These are phyloP conservation scores for Diadegma fenestrale DNA, from an alignment of 2,888 invertebrate genomes.

Conservation along the genomic window DNA sequence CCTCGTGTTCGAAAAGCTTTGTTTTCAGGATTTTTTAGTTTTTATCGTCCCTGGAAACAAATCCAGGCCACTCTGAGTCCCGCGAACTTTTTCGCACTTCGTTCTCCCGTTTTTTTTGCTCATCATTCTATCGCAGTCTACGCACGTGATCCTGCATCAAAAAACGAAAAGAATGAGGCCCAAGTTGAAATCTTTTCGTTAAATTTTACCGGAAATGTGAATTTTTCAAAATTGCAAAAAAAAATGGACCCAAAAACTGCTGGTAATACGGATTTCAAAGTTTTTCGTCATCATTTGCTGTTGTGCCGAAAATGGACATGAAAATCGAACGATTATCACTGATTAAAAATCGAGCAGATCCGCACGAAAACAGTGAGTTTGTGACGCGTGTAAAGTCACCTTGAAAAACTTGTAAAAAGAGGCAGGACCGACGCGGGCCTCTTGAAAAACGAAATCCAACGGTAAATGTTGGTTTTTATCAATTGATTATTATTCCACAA, in stretches of 20 bases:
- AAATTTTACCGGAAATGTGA: no score
- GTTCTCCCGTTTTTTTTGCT: no score
- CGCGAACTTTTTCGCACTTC: no score
- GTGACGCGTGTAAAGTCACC: neutral
- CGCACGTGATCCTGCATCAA: no score
- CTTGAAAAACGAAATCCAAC: neutral
- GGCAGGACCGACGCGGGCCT: neutral
- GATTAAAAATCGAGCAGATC: neutral
- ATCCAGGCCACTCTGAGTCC: no score
- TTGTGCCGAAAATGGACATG: neutral
- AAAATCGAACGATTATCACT: slow-evolving; percentile 12
- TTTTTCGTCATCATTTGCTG: neutral
- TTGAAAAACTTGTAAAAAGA: neutral
- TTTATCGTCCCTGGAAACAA: neutral
- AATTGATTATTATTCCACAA: neutral
- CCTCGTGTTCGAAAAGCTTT: neutral
- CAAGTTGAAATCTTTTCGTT: no score
- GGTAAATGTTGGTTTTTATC: neutral
- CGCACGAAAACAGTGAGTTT: neutral
- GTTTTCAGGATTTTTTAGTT: neutral
- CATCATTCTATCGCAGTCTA: no score
- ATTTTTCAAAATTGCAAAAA: no score
- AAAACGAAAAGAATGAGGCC: no score
- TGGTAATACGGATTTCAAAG: no score
- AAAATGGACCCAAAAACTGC: no score